Evolutionary conservation across 2,797 vertebrate genomes (phyloP).

Genomic region (Vultur gryphus): DNA sequence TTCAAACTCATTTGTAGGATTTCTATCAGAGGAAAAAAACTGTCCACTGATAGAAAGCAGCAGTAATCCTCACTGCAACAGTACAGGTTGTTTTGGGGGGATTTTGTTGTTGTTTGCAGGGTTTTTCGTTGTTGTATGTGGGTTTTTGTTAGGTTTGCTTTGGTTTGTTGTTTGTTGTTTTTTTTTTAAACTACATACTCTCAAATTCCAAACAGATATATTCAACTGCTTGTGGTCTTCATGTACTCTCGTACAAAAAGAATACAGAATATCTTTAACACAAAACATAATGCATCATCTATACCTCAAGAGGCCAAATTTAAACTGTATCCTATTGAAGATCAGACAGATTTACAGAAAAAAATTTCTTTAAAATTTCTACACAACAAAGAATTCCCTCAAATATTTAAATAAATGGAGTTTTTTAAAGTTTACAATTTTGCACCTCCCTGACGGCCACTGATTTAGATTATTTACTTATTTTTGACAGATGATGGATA

Average conservation of each 20-base stretch:
- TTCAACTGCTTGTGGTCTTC: background rate
- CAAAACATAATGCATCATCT: background rate
- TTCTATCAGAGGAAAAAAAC: background rate
- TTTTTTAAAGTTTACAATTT: background rate
- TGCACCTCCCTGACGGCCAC: background rate
- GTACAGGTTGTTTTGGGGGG: fast-evolving
- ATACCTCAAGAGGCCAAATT: background rate
- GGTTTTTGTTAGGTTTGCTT: background rate
- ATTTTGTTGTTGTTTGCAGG: background rate
- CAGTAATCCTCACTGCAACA: background rate
- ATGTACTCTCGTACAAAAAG: background rate
- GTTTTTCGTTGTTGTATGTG: background rate
- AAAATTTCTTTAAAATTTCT: background rate
- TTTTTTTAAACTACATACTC: background rate
- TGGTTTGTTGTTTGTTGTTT: background rate
- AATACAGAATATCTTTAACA: background rate
- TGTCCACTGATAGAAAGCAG: background rate
- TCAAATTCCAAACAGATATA: background rate
- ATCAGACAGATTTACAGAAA: background rate
- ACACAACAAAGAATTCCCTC: background rate
- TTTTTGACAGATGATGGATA: background rate
- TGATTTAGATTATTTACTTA: background rate
- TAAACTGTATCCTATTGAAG: background rate
- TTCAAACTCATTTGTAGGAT: background rate
- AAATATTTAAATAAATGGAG: background rate